Evolutionary conservation across 2,113 vertebrate genomes (phyloP).

Genomic region (Mustelus asterias): DNA sequence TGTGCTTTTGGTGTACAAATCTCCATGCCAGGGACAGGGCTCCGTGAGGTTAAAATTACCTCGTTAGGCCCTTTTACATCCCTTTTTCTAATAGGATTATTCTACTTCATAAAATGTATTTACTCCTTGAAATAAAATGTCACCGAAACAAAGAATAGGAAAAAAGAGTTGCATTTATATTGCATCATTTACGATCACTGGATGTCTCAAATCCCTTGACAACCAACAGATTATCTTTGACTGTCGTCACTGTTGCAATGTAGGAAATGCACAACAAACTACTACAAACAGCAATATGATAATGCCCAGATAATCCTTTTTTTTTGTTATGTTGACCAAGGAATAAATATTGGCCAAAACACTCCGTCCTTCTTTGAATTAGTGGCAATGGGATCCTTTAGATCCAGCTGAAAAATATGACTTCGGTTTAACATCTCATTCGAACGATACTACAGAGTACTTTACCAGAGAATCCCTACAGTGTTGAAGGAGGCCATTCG

Average conservation of each 20-base stretch:
- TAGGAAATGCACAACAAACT: not conserved
- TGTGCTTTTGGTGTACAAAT: not conserved
- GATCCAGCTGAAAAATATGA: not conserved
- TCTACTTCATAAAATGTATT: not conserved
- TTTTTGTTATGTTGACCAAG: not conserved
- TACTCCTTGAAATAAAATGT: not conserved
- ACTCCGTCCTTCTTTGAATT: no score
- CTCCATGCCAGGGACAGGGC: not conserved
- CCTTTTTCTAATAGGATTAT: not conserved
- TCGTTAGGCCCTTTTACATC: not conserved
- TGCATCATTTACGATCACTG: not conserved
- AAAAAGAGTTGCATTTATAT: no score
- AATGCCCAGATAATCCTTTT: not conserved
- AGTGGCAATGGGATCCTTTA: not conserved
- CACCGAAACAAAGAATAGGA: not conserved
- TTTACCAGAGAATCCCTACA: no score
- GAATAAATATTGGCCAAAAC: not conserved
- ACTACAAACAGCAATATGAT: not conserved
- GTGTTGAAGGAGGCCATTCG: no score
- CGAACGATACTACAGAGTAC: not conserved
- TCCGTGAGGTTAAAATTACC: not conserved
- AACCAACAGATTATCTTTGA: not conserved
- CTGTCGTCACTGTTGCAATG: not conserved
- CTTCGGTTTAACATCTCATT: not conserved
- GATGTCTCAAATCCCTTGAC: not conserved